Evolutionary conservation across 2,888 invertebrate genomes (phyloP).

Genomic region (Spatulosminthurus flaviceps): DNA sequence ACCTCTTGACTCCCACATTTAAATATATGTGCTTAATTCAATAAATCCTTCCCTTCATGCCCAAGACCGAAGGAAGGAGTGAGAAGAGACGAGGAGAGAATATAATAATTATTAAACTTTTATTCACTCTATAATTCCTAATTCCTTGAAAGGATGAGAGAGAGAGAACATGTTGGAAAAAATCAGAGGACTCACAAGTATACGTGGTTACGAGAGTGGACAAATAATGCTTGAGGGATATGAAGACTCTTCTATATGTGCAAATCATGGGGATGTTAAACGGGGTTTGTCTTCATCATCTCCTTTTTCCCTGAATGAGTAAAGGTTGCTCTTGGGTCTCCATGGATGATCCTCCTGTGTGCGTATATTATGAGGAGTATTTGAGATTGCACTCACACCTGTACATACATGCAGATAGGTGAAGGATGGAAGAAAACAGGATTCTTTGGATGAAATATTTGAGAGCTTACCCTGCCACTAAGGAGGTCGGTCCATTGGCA

Average conservation of each 20-base stretch:
- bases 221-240: too few species aligned
- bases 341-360: background rate
- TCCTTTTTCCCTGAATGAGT: background rate
- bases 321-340: background rate
- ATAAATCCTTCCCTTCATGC: too few species aligned
- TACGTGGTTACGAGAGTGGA: too few species aligned
- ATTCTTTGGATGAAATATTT: constrained; percentile 34
- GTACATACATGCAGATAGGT: too few species aligned
- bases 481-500: constrained; percentile 46
- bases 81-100: background rate
- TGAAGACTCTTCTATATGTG: too few species aligned
- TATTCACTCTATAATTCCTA: background rate
- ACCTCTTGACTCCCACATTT: too few species aligned
- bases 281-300: background rate
- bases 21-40: too few species aligned
- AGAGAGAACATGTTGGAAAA: background rate
- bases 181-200: constrained; percentile 12
- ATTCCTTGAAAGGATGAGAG: constrained; percentile 9
- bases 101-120: constrained; percentile 1
- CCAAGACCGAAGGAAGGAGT: background rate
- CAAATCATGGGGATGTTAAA: background rate
- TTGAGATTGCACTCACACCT: background rate
- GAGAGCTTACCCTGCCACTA: background rate
- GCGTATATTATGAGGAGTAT: background rate
- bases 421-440: constrained; percentile 45